phyloP scores from a whole-genome alignment of 2,888 invertebrate species.

The Melanostoma scalare region DNA sequence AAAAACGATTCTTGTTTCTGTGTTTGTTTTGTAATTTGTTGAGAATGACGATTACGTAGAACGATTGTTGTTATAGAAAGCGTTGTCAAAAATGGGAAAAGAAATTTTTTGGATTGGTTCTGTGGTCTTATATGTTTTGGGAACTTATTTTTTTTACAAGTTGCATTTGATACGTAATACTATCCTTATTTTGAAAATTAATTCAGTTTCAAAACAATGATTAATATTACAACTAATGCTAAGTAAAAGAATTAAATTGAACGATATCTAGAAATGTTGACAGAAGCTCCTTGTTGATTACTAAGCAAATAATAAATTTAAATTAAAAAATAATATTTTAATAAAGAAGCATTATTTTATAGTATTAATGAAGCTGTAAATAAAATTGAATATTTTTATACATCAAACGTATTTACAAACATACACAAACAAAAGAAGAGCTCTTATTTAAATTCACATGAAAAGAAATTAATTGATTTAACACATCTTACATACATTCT shows the following conservation, averaged over 20 bases:
- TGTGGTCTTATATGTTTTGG: conserved; percentile 43
- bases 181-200: conserved; percentile 58
- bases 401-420: too few relatives aligned
- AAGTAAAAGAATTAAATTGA: conserved; percentile 12
- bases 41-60: conserved; percentile 33
- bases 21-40: conserved; percentile 62
- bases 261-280: conserved; percentile 41
- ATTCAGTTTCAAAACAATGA: conserved; percentile 60
- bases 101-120: conserved; percentile 74
- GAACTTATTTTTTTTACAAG: conserved; percentile 73
- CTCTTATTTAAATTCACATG: too few relatives aligned
- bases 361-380: neutral
- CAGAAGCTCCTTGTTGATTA: conserved; percentile 17
- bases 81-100: conserved; percentile 82
- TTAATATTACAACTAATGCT: conserved; percentile 39
- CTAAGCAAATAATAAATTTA: conserved; percentile 12
- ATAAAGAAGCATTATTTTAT: neutral
- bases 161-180: conserved; percentile 42
- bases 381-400: neutral
- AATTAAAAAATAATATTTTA: neutral
- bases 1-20: conserved; percentile 97
- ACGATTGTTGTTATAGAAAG: conserved; percentile 72
- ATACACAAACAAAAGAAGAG: too few relatives aligned
- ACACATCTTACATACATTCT: too few relatives aligned
- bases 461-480: too few relatives aligned